phyloP scores from a whole-genome alignment of 2,113 vertebrate species.

The Neomonachus schauinslandi region DNA sequence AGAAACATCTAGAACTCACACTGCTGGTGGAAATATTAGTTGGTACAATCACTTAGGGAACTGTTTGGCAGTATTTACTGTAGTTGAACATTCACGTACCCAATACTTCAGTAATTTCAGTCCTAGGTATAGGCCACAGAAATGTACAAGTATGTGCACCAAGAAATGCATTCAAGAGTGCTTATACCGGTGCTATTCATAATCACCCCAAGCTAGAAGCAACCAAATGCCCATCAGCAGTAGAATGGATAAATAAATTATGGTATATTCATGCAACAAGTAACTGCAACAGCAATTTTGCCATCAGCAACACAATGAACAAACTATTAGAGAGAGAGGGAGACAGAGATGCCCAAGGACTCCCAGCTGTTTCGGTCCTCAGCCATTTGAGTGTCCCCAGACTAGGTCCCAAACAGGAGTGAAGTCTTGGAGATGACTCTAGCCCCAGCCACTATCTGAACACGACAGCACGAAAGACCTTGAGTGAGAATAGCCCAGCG shows the following conservation, averaged over 20 bases:
- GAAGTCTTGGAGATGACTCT: neutral
- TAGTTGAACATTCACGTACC: neutral
- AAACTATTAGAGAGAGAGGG: neutral
- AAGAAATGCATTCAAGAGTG: neutral
- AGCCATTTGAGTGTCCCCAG: neutral
- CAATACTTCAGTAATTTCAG: neutral
- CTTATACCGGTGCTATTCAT: neutral
- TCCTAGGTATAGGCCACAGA: neutral
- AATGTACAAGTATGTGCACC: neutral
- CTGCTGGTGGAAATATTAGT: neutral
- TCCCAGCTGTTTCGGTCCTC: neutral
- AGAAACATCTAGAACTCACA: neutral
- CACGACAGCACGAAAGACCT: neutral
- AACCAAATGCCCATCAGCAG: neutral
- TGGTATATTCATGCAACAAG: neutral
- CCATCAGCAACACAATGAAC: constrained; percentile 14
- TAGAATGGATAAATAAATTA: neutral
- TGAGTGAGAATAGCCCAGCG: neutral
- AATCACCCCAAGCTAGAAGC: neutral
- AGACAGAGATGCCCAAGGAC: neutral
- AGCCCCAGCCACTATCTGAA: neutral
- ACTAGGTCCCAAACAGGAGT: neutral
- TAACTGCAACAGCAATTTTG: neutral
- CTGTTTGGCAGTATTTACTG: neutral
- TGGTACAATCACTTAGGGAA: neutral